Evolutionary conservation across 2,888 invertebrate genomes (phyloP), one percentile per base, ranked within the genome.

Genomic region (Eupelmus urozonus): DNA sequence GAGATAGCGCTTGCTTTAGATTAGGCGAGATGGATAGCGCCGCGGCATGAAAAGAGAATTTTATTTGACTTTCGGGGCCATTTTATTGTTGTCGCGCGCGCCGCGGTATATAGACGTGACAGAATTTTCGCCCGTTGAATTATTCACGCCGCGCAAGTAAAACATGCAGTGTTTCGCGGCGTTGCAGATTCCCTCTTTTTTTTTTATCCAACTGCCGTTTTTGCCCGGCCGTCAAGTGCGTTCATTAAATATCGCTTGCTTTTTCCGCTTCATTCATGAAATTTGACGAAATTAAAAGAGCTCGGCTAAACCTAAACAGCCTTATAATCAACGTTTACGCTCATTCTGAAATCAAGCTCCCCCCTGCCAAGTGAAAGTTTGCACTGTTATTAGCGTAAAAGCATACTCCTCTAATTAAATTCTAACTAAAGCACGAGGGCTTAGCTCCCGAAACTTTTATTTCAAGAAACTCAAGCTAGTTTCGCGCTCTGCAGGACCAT

Each of bases 391-490:
- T 34, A 34, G 34, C 34, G 9, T 45, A 5, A 20, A 18, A 29
- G 16, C 9, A 49, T n/a, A 27, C 16, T 59, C 9, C 16, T 59
- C 42, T 59, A 69, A 69, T 69, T 69, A 70, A 70, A 60, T 70
- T 45, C 20, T 25, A 18, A 13, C 40, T 25, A 20, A 62, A 34
- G 29, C n/a, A 62, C 9, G 60, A 40, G 11, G 40, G 20, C 40
- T 20, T 40, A n/a, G 29, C 40, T 16, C 20, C 20, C 5, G 13
- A 40, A 40, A 20, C 7, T 62, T 40, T 59, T n/a, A 18, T 18
- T 29, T 59, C 59, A 29, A 29, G 29, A 34, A 59, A 59, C 34
- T 59, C n/a, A 59, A 3, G 5, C 9, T 34, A 34, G 29, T 5
- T 5, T 40, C 18, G 23, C 20, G 40, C 60, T 9, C 5, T 40